Evolutionary conservation across 2,797 vertebrate genomes (phyloP).

Genomic region (Atherinosoma microstoma): DNA sequence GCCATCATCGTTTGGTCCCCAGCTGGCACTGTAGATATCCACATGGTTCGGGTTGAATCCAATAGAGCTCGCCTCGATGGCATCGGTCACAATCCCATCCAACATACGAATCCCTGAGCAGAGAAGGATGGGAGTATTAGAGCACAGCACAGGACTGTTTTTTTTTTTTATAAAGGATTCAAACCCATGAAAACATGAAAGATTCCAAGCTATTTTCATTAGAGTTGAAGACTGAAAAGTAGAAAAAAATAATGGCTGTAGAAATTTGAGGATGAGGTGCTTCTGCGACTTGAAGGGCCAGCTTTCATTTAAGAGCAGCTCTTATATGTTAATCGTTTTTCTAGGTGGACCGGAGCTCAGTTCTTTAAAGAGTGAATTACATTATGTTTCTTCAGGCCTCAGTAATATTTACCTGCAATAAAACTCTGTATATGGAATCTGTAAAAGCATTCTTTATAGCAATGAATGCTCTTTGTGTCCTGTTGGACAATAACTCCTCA

Average conservation of each 20-base stretch:
- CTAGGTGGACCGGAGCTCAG: slow-evolving; percentile 31
- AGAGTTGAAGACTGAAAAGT: neutral
- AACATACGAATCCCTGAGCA: slow-evolving; percentile 93
- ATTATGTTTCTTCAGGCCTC: slow-evolving; percentile 11
- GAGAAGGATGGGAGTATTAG: neutral
- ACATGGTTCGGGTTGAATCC: slow-evolving; percentile 96
- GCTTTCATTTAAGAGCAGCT: slow-evolving; percentile 7
- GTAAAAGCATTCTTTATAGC: neutral
- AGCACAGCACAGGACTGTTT: neutral
- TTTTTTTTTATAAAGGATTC: neutral
- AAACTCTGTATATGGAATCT: neutral
- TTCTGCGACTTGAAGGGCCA: slow-evolving; percentile 1
- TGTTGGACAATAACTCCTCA: neutral
- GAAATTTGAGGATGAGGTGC: slow-evolving; percentile 6
- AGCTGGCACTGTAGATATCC: slow-evolving; percentile 98
- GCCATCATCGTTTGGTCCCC: slow-evolving; percentile 98
- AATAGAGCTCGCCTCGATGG: slow-evolving; percentile 97
- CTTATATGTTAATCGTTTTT: slow-evolving; percentile 21
- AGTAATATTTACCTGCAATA: no score
- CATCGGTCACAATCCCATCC: slow-evolving; percentile 97
- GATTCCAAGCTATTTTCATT: neutral
- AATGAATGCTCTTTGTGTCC: neutral
- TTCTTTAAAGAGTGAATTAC: slow-evolving; percentile 49
- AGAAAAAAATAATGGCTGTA: neutral
- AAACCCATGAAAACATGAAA: neutral